Evolutionary conservation across 1,140 invertebrate genomes (phyloP), one percentile per base, ranked within the genome.

Genomic region (Ceratina japonica): DNA sequence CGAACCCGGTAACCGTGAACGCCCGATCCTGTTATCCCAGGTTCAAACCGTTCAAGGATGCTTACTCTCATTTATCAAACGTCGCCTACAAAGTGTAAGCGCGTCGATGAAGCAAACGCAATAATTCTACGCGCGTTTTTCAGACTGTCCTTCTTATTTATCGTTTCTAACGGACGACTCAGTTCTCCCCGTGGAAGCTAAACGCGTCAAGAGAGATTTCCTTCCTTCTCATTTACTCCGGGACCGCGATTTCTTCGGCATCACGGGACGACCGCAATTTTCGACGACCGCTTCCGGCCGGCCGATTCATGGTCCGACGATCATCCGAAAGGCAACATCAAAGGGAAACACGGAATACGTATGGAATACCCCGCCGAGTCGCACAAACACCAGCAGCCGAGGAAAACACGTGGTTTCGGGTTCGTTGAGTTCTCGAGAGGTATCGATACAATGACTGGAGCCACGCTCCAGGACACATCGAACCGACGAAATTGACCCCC

Each of bases 331-430:
- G 27, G 20, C 27, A 24, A 44, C 66, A 49, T 71, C 59, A 72
- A 72, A 78, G 75, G 62, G n/a, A 51, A 16, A 54, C 52, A 44
- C 49, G 16, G 15, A 13, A 4, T 22, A 27, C 22, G 31, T 3
- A 44, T 44, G 37, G 37, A 44, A 44, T n/a, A 15, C 20, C 44
- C 44, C 22, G 51, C 37, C 27, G 65, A 59, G 73, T 74, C 61
- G 18, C 31, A 5, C 62, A 56, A 16, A 62, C 49, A 37, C 20
- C 51, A 3, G 1, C 2, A 58, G 31, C 58, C 66, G 22, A 13
- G 66, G 70, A n/a, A 71, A 77, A 77, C 75, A 61, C 75, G 66
- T 77, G 75, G 75, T 71, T 77, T 77, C 75, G 20, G 75, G 56
- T 62, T 77, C 27, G 75, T 44, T 63, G 66, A 62, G 27, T 44